phyloP scores from a whole-genome alignment of 2,797 vertebrate species.

The Brotula barbata region DNA sequence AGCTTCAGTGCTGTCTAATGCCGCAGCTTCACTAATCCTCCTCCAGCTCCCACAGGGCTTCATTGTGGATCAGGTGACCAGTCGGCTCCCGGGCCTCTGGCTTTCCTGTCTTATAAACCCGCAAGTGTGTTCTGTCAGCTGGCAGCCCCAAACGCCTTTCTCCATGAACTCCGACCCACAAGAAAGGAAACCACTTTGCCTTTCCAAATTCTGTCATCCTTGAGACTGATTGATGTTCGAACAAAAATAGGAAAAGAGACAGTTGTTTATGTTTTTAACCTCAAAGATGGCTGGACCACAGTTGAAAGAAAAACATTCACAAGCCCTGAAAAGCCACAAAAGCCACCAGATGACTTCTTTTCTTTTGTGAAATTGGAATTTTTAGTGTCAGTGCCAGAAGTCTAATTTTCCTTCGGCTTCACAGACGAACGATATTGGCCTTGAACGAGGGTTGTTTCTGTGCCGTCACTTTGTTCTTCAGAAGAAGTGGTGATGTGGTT shows the following conservation, averaged over 20 bases:
- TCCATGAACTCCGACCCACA: not conserved
- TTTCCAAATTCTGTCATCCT: not conserved
- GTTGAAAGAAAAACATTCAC: conserved; percentile 32
- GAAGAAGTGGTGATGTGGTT: conserved; percentile 57
- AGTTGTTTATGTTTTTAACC: not conserved
- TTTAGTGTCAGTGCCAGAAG: conserved; percentile 28
- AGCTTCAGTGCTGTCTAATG: conserved; percentile 44
- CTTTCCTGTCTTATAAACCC: conserved; percentile 35
- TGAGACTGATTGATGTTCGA: not conserved
- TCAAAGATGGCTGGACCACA: conserved; percentile 10
- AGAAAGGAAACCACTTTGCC: too few species aligned
- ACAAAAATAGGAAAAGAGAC: too few species aligned
- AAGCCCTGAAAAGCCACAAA: conserved; percentile 19
- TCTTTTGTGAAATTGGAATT: conserved; percentile 39
- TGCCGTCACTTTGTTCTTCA: conserved; percentile 55
- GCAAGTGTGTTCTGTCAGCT: conserved; percentile 45
- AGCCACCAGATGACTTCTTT: conserved; percentile 15
- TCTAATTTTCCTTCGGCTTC: conserved; percentile 50
- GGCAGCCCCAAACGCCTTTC: conserved; percentile 54
- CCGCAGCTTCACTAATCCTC: conserved; percentile 59
- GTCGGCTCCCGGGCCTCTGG: conserved; percentile 60
- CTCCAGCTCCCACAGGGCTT: conserved; percentile 55
- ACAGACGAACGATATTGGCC: conserved; percentile 47
- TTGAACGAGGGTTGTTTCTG: conserved; percentile 24
- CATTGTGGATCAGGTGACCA: conserved; percentile 64